A percentile compares a stretch with the other conserved stretches of the same genome.
Evolutionary conservation across 2,888 invertebrate species (phyloP).

Genomic region (Fragum sueziense): DNA sequence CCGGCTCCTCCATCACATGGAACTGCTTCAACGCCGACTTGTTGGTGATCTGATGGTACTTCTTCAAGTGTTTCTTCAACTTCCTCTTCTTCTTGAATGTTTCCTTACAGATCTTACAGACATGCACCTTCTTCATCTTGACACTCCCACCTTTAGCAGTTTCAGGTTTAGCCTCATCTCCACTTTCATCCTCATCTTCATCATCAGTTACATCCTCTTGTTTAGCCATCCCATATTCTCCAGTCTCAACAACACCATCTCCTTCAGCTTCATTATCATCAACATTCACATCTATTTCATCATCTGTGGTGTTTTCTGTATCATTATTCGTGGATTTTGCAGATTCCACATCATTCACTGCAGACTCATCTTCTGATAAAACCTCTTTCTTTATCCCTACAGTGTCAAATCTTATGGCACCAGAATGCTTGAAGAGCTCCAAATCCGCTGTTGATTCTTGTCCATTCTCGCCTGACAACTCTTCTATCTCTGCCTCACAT

Average conservation of each 20-base stretch:
- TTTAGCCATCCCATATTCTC: no score
- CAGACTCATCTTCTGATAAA: neutral
- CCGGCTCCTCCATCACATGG: neutral
- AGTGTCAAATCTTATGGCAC: neutral
- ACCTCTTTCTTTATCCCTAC: neutral
- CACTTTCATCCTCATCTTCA: neutral
- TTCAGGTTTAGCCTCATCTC: neutral
- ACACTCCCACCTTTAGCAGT: neutral
- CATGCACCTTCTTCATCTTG: neutral
- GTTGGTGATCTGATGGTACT: neutral
- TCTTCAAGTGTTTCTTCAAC: neutral
- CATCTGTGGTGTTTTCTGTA: neutral
- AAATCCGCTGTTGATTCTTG: no score
- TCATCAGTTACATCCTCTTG: neutral
- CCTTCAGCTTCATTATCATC: neutral
- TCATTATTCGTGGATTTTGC: neutral
- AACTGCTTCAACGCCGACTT: neutral
- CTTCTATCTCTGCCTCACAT: neutral
- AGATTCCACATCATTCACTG: neutral
- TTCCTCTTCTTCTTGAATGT: neutral
- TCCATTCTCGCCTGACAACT: neutral
- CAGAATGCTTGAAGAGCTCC: no score
- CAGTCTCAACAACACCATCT: neutral
- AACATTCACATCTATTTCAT: neutral
- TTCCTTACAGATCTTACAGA: neutral